A percentile compares a stretch with the other conserved stretches of the same genome.
Conservation (phyloP, 2,888 invertebrate genomes). For the Cantharis rustica region DNA sequence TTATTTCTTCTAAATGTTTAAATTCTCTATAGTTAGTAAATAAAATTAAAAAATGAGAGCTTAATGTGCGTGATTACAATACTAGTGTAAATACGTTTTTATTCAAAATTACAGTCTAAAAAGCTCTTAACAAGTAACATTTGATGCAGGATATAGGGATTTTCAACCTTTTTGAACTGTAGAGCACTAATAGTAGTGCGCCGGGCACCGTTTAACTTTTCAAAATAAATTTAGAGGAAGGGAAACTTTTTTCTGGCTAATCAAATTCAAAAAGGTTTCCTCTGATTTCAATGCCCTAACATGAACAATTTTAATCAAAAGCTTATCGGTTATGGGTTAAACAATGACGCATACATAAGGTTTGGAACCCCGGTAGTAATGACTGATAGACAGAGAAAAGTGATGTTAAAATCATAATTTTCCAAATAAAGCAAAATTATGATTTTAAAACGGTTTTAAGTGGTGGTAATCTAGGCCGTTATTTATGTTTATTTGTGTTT, state of each 20-base stretch:
- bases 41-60: not conserved
- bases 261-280: not conserved
- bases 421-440: not conserved
- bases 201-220: not conserved
- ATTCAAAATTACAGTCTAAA: too few species aligned
- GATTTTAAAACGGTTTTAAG: not conserved
- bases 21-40: not conserved
- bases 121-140: too few species aligned
- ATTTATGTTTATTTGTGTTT: not conserved
- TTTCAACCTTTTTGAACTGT: not conserved
- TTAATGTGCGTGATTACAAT: not conserved
- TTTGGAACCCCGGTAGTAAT: not conserved
- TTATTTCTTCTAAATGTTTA: not conserved
- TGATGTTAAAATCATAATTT: not conserved
- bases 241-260: not conserved
- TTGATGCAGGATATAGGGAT: not conserved
- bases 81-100: not conserved
- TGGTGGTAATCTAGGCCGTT: not conserved
- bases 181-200: not conserved
- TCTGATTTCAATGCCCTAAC: too few species aligned
- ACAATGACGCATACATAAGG: too few species aligned
- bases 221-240: not conserved
- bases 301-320: too few species aligned
- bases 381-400: not conserved
- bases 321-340: too few species aligned